A percentile compares a stretch with the other conserved stretches of the same genome.
Conservation (phyloP, 2,113 vertebrate genomes). For the Phycodurus eques region DNA sequence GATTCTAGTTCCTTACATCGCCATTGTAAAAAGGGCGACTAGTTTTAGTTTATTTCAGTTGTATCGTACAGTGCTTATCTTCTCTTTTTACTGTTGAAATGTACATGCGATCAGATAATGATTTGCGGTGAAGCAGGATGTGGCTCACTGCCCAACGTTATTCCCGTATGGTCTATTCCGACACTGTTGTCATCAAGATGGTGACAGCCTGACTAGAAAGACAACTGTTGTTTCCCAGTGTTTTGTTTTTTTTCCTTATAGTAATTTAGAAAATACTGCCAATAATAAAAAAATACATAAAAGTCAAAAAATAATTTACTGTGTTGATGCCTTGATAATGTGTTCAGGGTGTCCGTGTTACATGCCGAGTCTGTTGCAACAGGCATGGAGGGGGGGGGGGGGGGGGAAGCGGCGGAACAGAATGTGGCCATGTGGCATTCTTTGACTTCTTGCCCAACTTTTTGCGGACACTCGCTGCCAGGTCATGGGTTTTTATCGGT, state of each 20-base stretch:
- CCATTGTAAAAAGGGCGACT: not conserved
- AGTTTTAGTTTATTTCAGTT: not conserved
- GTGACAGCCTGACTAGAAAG: not conserved
- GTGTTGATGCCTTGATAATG: not conserved
- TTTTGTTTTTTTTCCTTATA: not conserved
- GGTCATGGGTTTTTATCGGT: not conserved
- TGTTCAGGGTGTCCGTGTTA: not conserved
- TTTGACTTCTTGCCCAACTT: slow-evolving; percentile 2
- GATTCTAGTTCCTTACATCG: too few species aligned
- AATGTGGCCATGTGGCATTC: slow-evolving; percentile 4
- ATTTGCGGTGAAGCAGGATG: not conserved
- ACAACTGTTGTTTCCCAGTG: not conserved
- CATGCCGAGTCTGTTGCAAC: too few species aligned
- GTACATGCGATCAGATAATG: not conserved
- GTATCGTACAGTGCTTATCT: not conserved
- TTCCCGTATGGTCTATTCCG: not conserved
- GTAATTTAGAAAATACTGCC: not conserved
- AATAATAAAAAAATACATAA: not conserved
- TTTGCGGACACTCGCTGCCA: too few species aligned
- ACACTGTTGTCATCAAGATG: not conserved
- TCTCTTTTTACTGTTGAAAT: not conserved
- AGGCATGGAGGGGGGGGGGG: not conserved
- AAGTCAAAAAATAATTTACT: not conserved
- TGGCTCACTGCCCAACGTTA: not conserved
- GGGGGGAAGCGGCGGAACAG: not conserved